Conservation (phyloP, 1,140 invertebrate genomes). For the Pissodes strobi region DNA sequence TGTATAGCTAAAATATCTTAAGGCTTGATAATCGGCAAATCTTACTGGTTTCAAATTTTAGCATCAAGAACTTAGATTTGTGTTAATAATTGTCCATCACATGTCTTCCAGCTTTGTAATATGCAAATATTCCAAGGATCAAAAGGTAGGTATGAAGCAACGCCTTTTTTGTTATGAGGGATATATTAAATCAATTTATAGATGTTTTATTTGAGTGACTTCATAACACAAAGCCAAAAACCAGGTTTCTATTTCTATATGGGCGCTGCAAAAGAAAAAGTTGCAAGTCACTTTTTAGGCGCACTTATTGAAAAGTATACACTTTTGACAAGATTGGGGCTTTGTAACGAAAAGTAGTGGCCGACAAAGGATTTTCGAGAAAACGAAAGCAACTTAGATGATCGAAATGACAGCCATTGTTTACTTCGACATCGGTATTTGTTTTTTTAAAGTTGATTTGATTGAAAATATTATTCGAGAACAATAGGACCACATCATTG, state of each 20-base stretch:
- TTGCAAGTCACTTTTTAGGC: slow-evolving; percentile 27
- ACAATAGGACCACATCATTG: no score
- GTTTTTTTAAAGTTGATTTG: slow-evolving; percentile 20
- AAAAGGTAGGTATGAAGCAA: no score
- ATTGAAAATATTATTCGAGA: no score
- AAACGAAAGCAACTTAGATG: slow-evolving; percentile 22
- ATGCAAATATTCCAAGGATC: no score
- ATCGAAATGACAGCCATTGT: slow-evolving; percentile 20
- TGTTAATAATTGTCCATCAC: no score
- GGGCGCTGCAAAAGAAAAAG: neutral
- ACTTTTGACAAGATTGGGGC: slow-evolving; percentile 25
- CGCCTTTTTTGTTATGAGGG: no score
- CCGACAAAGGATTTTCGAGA: slow-evolving; percentile 22
- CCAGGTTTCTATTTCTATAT: neutral
- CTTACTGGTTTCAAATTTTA: no score
- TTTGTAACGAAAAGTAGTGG: slow-evolving; percentile 15
- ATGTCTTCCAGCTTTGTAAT: no score
- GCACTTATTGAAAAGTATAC: slow-evolving; percentile 29
- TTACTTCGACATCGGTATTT: slow-evolving; percentile 28
- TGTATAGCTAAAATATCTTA: no score
- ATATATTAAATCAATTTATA: no score
- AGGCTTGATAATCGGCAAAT: no score
- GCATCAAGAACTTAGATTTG: no score
- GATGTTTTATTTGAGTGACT: slow-evolving; percentile 14
- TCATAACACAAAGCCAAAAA: slow-evolving; percentile 4